Evolutionary conservation across 2,113 vertebrate species (phyloP).

Genomic region (Raphicerus campestris): DNA sequence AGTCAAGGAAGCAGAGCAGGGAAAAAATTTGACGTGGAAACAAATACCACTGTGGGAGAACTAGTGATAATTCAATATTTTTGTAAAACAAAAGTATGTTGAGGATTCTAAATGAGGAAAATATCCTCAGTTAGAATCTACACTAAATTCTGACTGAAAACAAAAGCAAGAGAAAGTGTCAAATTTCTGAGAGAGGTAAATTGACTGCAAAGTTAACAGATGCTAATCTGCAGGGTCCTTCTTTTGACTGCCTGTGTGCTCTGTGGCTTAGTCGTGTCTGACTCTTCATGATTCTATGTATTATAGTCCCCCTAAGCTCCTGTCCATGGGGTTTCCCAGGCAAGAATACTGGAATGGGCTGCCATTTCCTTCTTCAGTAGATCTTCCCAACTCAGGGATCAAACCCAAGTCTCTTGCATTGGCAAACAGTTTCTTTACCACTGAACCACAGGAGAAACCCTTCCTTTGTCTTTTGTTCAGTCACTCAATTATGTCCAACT

Average conservation of each 20-base stretch:
- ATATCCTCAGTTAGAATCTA: background rate
- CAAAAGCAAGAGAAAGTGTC: background rate
- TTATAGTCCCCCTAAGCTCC: background rate
- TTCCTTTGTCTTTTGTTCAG: background rate
- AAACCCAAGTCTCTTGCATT: background rate
- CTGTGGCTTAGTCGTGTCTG: background rate
- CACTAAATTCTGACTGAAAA: background rate
- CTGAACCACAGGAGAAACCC: background rate
- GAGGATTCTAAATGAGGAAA: background rate
- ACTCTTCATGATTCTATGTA: background rate
- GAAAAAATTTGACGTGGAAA: background rate
- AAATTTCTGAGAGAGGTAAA: background rate
- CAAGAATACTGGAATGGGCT: background rate
- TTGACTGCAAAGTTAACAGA: background rate
- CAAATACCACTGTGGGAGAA: background rate
- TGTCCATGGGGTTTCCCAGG: background rate
- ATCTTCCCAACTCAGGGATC: background rate
- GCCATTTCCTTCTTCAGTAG: background rate
- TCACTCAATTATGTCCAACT: accelerated
- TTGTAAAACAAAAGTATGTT: background rate
- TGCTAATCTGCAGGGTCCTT: background rate
- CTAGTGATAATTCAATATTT: background rate
- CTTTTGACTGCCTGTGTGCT: background rate
- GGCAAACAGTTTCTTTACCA: background rate
- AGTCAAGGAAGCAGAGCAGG: background rate